phyloP scores from a whole-genome alignment of 2,113 vertebrate genomes.

The Erpornis zantholeuca region DNA sequence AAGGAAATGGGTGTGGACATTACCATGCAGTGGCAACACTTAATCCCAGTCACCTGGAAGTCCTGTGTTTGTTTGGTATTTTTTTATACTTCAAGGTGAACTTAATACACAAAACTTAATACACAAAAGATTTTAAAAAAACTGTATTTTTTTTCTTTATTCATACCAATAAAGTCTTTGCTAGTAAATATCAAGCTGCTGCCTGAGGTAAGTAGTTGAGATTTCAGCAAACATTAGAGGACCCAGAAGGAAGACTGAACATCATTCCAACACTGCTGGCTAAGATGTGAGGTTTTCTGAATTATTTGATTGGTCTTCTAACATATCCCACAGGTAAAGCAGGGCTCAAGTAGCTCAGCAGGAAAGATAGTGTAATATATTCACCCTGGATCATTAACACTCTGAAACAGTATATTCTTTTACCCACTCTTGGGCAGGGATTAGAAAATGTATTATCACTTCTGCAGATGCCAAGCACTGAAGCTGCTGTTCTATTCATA shows the following conservation, averaged over 20 bases:
- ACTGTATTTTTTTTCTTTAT: background rate
- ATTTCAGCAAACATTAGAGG: background rate
- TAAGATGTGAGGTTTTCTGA: background rate
- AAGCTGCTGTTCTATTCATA: slow-evolving; percentile 17
- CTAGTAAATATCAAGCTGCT: background rate
- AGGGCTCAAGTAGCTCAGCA: background rate
- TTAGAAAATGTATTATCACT: slow-evolving; percentile 43
- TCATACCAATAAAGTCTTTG: background rate
- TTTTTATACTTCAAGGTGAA: background rate
- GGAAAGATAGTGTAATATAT: background rate
- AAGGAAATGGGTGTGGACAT: background rate
- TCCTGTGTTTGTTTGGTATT: background rate
- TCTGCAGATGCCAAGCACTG: background rate
- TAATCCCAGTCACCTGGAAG: background rate
- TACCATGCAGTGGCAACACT: background rate
- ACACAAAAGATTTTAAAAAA: background rate
- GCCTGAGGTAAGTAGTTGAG: background rate
- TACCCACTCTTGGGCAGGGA: background rate
- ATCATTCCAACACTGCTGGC: background rate
- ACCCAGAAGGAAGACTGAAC: background rate
- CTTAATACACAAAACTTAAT: background rate
- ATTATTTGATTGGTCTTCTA: background rate
- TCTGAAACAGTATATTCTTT: background rate
- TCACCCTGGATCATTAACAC: slow-evolving; percentile 17
- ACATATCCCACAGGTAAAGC: background rate